Conservation (phyloP, 2,888 invertebrate genomes). For the Glaucopsyche alexis region DNA sequence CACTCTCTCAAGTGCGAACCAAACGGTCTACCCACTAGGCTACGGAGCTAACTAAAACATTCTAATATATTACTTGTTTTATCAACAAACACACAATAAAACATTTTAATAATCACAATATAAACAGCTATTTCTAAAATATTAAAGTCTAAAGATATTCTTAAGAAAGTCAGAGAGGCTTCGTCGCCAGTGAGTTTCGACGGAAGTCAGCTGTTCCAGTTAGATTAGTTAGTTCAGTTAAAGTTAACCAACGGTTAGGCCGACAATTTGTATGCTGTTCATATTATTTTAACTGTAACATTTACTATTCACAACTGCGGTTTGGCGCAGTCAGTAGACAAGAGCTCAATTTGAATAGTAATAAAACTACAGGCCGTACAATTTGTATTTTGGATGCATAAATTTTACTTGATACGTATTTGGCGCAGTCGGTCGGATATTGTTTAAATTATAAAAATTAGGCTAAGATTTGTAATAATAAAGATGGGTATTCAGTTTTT, state of each 20-base stretch:
- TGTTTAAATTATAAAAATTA: no score
- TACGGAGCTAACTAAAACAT: no score
- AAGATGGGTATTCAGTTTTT: no score
- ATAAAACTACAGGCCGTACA: no score
- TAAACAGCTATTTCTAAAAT: background rate
- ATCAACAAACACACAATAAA: no score
- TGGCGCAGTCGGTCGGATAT: no score
- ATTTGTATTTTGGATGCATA: no score
- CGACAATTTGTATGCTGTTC: background rate
- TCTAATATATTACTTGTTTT: no score
- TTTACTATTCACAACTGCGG: background rate
- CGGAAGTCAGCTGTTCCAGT: slow-evolving; percentile 8
- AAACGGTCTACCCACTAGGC: no score
- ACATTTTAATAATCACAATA: background rate
- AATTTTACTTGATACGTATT: no score
- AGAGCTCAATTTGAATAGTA: background rate
- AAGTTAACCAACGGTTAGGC: slow-evolving; percentile 9
- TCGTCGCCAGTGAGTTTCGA: slow-evolving; percentile 1
- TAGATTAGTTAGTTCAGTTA: slow-evolving; percentile 7
- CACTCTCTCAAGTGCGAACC: no score
- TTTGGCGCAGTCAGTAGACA: background rate
- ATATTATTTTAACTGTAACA: background rate
- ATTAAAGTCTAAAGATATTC: background rate
- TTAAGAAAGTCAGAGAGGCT: background rate
- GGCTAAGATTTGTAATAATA: no score